A percentile compares a stretch with the other conserved stretches of the same genome.
Conservation (phyloP, 2,113 vertebrate genomes). For the Vanacampus margaritifer region DNA sequence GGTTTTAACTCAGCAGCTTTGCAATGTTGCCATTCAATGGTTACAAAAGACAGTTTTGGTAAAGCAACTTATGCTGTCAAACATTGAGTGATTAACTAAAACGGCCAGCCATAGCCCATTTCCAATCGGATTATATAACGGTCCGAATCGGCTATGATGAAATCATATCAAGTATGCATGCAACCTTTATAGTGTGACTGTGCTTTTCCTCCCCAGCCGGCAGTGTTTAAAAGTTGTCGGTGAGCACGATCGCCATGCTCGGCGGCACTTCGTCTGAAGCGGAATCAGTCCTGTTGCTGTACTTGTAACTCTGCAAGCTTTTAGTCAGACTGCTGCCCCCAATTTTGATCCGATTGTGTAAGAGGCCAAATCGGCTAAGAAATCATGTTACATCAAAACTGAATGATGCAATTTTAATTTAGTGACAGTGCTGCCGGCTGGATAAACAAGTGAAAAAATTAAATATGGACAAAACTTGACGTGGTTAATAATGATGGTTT, state of each 20-base stretch:
- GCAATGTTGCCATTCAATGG: neutral
- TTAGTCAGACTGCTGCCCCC: constrained; percentile 1
- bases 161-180: constrained; percentile 12
- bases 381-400: constrained; percentile 29
- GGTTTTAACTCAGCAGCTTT: neutral
- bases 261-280: neutral
- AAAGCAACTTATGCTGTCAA: constrained; percentile 2
- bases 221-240: neutral
- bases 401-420: constrained; percentile 11
- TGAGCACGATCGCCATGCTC: constrained; percentile 1
- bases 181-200: neutral
- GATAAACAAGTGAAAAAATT: neutral
- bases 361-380: constrained; percentile 21
- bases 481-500: constrained; percentile 59
- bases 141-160: constrained; percentile 30
- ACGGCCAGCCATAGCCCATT: constrained; percentile 36
- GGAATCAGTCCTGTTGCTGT: neutral
- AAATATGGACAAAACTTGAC: constrained; percentile 17
- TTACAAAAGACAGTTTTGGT: neutral
- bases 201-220: neutral
- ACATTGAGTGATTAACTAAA: constrained; percentile 46
- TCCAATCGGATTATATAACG: constrained; percentile 45
- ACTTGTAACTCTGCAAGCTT: neutral
- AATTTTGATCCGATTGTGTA: constrained; percentile 30
- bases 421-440: neutral